A percentile compares a stretch with the other conserved stretches of the same genome.
phyloP scores from a whole-genome alignment of 2,888 invertebrate genomes.

The Macrophya alboannulata region DNA sequence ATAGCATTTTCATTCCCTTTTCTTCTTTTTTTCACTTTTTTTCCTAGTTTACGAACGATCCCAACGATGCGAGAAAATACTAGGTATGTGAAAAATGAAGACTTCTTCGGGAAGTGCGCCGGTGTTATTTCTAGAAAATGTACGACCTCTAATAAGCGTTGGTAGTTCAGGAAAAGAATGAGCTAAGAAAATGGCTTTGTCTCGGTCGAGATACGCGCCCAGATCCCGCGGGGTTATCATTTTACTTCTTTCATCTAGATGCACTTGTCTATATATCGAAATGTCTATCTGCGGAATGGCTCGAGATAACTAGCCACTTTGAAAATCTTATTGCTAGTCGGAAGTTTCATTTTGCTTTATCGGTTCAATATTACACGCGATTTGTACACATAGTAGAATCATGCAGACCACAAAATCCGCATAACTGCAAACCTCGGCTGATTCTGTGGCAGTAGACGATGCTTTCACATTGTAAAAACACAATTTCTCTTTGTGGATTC shows the following conservation, averaged over 20 bases:
- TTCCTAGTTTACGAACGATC: slow-evolving; percentile 14
- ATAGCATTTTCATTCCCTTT: neutral
- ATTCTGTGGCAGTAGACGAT: neutral
- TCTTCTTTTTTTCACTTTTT: slow-evolving; percentile 14
- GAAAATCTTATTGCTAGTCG: slow-evolving; percentile 9
- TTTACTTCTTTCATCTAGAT: slow-evolving; percentile 21
- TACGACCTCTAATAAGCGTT: slow-evolving; percentile 52
- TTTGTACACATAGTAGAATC: neutral
- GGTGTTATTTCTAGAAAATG: slow-evolving; percentile 42
- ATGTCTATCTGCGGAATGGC: neutral
- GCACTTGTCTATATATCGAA: neutral
- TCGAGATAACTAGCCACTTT: slow-evolving; percentile 29
- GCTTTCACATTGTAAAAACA: neutral
- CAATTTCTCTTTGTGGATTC: neutral
- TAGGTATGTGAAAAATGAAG: slow-evolving; percentile 47
- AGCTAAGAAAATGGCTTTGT: slow-evolving; percentile 45
- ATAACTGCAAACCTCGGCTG: neutral
- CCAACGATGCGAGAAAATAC: slow-evolving; percentile 17
- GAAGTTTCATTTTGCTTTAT: neutral
- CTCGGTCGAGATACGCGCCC: slow-evolving; percentile 31
- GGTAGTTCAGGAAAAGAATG: slow-evolving; percentile 33
- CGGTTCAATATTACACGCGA: neutral
- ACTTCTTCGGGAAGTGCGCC: slow-evolving; percentile 24
- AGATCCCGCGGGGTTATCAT: slow-evolving; percentile 30
- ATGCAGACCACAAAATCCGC: neutral